Evolutionary conservation across 1,140 invertebrate species (phyloP), one percentile per base, ranked within the genome.

Genomic region (Varroa destructor): DNA sequence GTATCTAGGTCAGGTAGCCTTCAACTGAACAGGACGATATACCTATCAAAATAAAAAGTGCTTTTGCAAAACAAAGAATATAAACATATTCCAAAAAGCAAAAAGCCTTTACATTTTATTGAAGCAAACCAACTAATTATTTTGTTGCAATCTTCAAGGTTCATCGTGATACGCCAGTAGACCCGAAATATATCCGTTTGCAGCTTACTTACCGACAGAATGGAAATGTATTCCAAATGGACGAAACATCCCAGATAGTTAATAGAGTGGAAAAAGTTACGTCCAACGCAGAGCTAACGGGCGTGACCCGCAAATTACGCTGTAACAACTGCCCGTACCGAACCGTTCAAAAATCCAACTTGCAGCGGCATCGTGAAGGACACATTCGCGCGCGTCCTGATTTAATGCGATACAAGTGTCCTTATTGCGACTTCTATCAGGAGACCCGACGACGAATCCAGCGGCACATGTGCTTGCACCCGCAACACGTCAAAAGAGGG

Each of bases 371-470:
- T 67, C 61, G 61, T 12, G 61, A 67, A 46, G 61, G 61, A 46
- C 61, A 67, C 46, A 40, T 43, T 12, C 12, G 61, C 12, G 61
- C 61, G 37, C 61, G 61, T 67, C 12, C 61, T 40, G 61, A 67
- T 46, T 46, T 67, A 12, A 67, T 67, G 61, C 61, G 61, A 12
- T 67, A 67, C 61, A 67, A 67, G 40, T 67, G 61, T 40, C 61
- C 61, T 40, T 67, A 67, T 67, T 67, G 61, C 61, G 61, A 67
- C 40, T 67, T 67, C 61, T 67, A 46, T 40, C 61, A 67, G 61
- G 61, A 67, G 61, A 67, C 61, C 14, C 40, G 61, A 67, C 61
- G 61, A 12, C 10, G 40, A 14, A 67, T 67, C 37, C 61, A 67
- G 37, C 61, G 61, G 61, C 61, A 67, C 40, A 67, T 67, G 61